Percentiles rank a stretch among this genome's conserved stretches.
Conservation (phyloP, 92 coral and sea anemone genomes). For the Metridium senile region DNA sequence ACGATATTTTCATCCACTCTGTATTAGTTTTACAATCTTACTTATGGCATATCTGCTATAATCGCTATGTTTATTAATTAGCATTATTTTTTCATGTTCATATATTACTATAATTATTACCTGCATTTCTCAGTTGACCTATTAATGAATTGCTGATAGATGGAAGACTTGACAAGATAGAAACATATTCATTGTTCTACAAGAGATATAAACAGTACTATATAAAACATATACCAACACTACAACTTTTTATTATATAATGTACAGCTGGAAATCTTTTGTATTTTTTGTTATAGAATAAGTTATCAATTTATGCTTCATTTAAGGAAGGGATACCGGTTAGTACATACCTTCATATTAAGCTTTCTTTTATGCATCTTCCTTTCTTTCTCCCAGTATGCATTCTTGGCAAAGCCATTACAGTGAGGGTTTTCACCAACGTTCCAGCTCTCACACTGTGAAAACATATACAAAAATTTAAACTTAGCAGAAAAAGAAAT, state of each 20-base stretch:
- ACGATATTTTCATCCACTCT: no score
- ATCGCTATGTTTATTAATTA: no score
- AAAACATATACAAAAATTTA: background rate
- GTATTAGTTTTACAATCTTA: no score
- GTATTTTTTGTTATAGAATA: no score
- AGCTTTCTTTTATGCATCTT: conserved; percentile 53
- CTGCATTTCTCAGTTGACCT: background rate
- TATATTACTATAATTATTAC: no score
- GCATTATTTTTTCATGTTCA: no score
- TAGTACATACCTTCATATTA: background rate
- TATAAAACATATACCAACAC: no score
- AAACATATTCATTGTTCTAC: conserved; percentile 45
- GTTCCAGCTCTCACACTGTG: conserved; percentile 65
- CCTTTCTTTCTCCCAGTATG: conserved; percentile 69
- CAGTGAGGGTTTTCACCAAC: conserved; percentile 72
- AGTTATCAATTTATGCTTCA: no score
- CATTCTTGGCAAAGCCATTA: conserved; percentile 73
- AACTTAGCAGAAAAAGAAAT: background rate
- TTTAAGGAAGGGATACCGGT: no score
- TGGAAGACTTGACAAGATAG: conserved; percentile 48
- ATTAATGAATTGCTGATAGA: conserved; percentile 33
- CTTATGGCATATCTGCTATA: no score
- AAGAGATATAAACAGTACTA: background rate
- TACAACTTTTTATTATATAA: no score
- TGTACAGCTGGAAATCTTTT: no score